Conservation (phyloP, 1,140 invertebrate genomes). For the Ceratina japonica region DNA sequence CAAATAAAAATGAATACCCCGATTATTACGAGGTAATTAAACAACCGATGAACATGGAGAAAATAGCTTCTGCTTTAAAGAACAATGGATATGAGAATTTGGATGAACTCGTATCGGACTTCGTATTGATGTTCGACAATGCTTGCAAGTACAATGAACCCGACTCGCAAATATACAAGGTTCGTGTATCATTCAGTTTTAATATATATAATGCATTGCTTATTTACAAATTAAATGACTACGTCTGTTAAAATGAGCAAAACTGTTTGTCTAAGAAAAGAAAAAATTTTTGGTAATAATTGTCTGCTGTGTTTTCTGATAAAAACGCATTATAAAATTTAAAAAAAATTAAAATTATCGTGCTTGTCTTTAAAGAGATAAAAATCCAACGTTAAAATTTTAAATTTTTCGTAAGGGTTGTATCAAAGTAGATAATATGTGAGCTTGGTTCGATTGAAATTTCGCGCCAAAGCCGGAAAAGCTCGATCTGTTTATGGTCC, state of each 20-base stretch:
- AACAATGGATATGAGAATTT: constrained; percentile 89
- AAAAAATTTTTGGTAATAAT: neutral
- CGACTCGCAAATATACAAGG: constrained; percentile 98
- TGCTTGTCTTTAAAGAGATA: neutral
- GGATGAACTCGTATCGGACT: constrained; percentile 95
- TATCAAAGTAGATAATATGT: neutral
- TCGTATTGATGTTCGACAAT: constrained; percentile 99
- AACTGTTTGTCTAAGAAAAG: neutral
- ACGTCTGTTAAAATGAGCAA: neutral
- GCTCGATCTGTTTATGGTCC: constrained; percentile 54
- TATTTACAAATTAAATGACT: neutral
- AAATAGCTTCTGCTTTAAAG: constrained; percentile 93
- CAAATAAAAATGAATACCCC: constrained; percentile 96
- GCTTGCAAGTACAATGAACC: constrained; percentile 99
- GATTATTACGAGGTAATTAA: constrained; percentile 99
- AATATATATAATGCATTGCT: constrained; percentile 4
- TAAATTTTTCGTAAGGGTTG: neutral
- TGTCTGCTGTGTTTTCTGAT: no score
- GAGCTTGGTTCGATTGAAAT: constrained; percentile 51
- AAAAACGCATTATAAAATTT: neutral
- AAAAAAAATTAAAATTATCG: neutral
- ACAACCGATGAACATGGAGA: constrained; percentile 98
- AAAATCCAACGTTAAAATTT: neutral
- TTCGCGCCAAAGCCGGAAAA: constrained; percentile 63
- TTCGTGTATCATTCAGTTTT: constrained; percentile 69